phyloP scores from a whole-genome alignment of 2,888 invertebrate species.

The Aromia moschata region DNA sequence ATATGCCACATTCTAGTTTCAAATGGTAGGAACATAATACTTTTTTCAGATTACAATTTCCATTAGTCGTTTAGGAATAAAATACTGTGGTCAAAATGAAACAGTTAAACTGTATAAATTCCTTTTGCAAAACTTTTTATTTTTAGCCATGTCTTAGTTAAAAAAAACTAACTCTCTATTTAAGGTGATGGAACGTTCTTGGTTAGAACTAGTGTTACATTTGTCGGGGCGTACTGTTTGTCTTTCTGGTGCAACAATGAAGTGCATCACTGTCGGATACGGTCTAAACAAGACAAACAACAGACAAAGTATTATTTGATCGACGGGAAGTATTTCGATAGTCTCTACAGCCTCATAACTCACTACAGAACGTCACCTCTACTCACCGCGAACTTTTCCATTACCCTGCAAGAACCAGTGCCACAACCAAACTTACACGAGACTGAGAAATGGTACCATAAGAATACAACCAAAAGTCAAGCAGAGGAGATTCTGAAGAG shows the following conservation, averaged over 20 bases:
- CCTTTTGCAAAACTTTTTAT: no score
- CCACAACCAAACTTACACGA: constrained; percentile 96
- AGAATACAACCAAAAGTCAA: constrained; percentile 78
- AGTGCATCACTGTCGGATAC: constrained; percentile 92
- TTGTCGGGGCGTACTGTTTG: constrained; percentile 94
- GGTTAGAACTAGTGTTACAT: constrained; percentile 93
- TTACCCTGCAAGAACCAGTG: constrained; percentile 88
- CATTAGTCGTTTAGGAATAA: no score
- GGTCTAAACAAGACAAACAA: constrained; percentile 87
- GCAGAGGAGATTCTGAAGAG: constrained; percentile 90
- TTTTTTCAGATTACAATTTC: no score
- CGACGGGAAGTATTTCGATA: constrained; percentile 89
- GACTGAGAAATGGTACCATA: constrained; percentile 92
- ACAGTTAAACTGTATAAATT: no score
- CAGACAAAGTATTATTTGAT: constrained; percentile 90
- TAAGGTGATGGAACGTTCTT: constrained; percentile 89
- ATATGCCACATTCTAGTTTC: no score
- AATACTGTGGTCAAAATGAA: no score
- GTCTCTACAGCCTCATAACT: constrained; percentile 88
- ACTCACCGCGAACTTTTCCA: constrained; percentile 88
- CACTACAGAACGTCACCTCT: constrained; percentile 89
- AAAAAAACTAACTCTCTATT: no score
- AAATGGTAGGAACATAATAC: no score
- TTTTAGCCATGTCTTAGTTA: no score
- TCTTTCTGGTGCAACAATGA: constrained; percentile 92